A percentile compares a stretch with the other conserved stretches of the same genome.
These are phyloP conservation scores for Apodemia duryi DNA, from an alignment of 2,888 invertebrate species.

Conservation along the genomic window DNA sequence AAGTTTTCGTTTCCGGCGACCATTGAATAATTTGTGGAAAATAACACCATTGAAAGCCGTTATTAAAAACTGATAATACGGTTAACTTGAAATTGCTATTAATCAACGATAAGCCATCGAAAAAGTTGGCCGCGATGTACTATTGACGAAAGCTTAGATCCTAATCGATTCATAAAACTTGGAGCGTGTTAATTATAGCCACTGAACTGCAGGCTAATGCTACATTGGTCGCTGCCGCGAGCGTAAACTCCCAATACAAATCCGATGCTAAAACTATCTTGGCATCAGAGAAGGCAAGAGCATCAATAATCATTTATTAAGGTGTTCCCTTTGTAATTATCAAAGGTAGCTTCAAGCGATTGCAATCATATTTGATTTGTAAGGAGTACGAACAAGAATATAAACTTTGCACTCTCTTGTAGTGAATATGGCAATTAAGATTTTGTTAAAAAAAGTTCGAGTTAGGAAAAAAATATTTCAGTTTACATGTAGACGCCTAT, in stretches of 20 bases:
- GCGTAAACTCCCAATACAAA: constrained; percentile 46
- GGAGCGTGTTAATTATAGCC: constrained; percentile 79
- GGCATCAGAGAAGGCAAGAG: constrained; percentile 58
- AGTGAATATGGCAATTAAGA: not conserved
- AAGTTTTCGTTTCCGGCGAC: constrained; percentile 15
- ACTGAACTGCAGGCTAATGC: constrained; percentile 59
- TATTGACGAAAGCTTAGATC: constrained; percentile 79
- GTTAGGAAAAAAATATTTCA: no score
- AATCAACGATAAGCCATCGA: constrained; percentile 73
- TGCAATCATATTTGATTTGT: constrained; percentile 34
- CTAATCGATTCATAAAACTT: constrained; percentile 78
- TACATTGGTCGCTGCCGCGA: constrained; percentile 39
- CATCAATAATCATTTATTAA: constrained; percentile 59
- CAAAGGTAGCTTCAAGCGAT: constrained; percentile 37
- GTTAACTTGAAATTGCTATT: constrained; percentile 70
- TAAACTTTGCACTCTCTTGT: not conserved
- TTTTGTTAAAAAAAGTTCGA: not conserved
- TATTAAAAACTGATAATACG: constrained; percentile 67
- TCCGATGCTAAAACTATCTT: constrained; percentile 61
- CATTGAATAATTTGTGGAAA: constrained; percentile 61
- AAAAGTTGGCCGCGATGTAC: constrained; percentile 64
- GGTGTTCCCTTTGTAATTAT: constrained; percentile 59
- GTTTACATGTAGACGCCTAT: no score
- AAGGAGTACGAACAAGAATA: constrained; percentile 14
- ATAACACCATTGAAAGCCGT: constrained; percentile 44